Evolutionary conservation across 2,113 vertebrate genomes (phyloP), one percentile per base, ranked within the genome.

Genomic region (Campylomormyrus numenius): DNA sequence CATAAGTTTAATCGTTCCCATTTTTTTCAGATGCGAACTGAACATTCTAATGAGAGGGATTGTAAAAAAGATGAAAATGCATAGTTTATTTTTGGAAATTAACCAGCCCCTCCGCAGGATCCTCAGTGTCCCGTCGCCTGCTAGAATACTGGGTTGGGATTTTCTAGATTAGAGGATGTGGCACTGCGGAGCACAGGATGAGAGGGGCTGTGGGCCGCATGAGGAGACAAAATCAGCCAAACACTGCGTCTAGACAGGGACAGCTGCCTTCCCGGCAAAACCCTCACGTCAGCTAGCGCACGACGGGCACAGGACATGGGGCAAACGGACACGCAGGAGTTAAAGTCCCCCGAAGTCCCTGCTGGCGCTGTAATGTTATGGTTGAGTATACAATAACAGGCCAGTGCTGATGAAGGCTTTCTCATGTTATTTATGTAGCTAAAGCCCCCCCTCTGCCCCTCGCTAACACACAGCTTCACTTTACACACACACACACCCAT

Each of bases 401-500:
- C 91, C 87, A 89, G 92, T 93, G 90, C 92, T 91, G 91, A 90
- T 85, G 92, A 94, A 92, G 93, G 92, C 94, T 94, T 92, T 94
- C 93, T 93, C 94, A 94, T 94, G 95, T 95, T 94, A 95, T 95
- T 96, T 94, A 94, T 94, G 95, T 93, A 93, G 92, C 92, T 90
- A 89, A 90, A 92, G 89, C 88, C 86, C 91, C 91, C 88, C 92
- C 94, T 94, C 95, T 94, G 94, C 93, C 94, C 93, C 94, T 93
- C 91, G 93, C 94, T 95, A 93, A 96, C 94, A 94, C 92, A 94
- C 92, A 92, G 94, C 93, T 94, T 95, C 93, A 45, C 92, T 58
- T 94, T 94, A 95, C 95, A 94, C 90, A 89, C 93, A 91, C 50
- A 50, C 49, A 50, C 49, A 93, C 93, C 94, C 90, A 88, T 45